A percentile compares a stretch with the other conserved stretches of the same genome.
phyloP scores from a whole-genome alignment of 2,888 invertebrate species.

The Orthonevra nobilis region DNA sequence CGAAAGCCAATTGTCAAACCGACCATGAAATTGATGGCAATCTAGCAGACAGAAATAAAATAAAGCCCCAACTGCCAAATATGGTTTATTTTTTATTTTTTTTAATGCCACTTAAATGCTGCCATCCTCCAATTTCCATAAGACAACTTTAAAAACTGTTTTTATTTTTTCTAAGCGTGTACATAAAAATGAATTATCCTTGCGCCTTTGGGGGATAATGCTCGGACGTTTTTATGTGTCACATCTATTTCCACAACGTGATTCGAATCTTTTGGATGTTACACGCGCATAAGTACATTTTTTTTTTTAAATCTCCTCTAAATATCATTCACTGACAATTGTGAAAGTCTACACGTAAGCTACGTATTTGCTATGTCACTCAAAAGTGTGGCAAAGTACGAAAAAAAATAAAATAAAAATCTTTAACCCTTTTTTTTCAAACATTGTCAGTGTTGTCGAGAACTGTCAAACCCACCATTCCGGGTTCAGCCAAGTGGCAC shows the following conservation, averaged over 20 bases:
- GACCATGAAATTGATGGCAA: conserved; percentile 3
- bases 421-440: background rate
- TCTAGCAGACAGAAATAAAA: background rate
- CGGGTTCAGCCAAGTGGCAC: conserved; percentile 55
- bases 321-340: conserved; percentile 49
- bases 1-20: background rate
- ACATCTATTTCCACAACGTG: conserved; percentile 11
- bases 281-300: background rate
- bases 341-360: conserved; percentile 30
- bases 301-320: conserved; percentile 5
- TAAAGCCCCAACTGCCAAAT: background rate
- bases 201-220: background rate
- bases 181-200: conserved; percentile 6
- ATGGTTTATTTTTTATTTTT: conserved; percentile 18
- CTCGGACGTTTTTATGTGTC: background rate
- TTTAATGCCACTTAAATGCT: too few relatives aligned
- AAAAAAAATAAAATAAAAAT: too few relatives aligned
- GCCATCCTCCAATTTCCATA: conserved; percentile 22
- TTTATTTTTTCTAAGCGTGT: background rate
- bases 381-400: background rate
- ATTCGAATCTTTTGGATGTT: conserved; percentile 19
- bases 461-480: conserved; percentile 64
- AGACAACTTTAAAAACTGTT: conserved; percentile 11
- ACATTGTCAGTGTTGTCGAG: too few relatives aligned
- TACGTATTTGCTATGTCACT: conserved; percentile 33